Base-by-base conservation (phyloP, 2,888 invertebrate species). In the Ligdia adustata region DNA sequence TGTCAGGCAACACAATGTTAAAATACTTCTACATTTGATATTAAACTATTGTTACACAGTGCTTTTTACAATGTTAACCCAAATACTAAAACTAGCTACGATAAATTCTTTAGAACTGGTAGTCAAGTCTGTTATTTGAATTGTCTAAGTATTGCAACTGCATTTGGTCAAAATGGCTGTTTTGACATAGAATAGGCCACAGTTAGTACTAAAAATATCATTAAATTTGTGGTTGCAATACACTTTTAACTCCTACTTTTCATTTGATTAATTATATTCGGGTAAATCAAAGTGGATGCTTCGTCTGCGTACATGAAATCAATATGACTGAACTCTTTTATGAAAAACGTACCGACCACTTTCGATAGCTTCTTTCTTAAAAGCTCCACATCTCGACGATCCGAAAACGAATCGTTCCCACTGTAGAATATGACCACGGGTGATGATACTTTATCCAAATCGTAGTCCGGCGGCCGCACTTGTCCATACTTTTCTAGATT, bases 241-340 rank as follows among this genome's bases (percentile, higher is more conserved):
- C n/a, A 20, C n/a, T 20, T 4, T 20, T 7, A 6, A 18, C 2
- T 27, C 18, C 16, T 6, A 12, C 18, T 18, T n/a, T 28, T 20
- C 1, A 43, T 38, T 3, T 39, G 15, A 0, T 26, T 24, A 2
- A 58, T 13, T 34, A 59, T 59, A 46, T 59, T 54, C 12, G 35
- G 56, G 59, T 94, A 94, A 3, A 94, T 65, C 14, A 90, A 60
- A 6, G 70, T 73, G 6, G 90, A 82, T 0, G 91, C 92, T 53
- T 92, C 90, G 5, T 76, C 79, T 0, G 92, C 94, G 86, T 92
- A 94, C 29, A 93, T 63, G 55, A 92, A 94, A 64, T 95, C 95
- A 58, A 94, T 74, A 66, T 95, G 94, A 64, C 92, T 93, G 53
- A 93, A 94, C 28, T 90, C 74, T 0, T 88, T 73, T 2, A 94